phyloP scores from a whole-genome alignment of 2,113 vertebrate species.

The Hymenochirus boettgeri region DNA sequence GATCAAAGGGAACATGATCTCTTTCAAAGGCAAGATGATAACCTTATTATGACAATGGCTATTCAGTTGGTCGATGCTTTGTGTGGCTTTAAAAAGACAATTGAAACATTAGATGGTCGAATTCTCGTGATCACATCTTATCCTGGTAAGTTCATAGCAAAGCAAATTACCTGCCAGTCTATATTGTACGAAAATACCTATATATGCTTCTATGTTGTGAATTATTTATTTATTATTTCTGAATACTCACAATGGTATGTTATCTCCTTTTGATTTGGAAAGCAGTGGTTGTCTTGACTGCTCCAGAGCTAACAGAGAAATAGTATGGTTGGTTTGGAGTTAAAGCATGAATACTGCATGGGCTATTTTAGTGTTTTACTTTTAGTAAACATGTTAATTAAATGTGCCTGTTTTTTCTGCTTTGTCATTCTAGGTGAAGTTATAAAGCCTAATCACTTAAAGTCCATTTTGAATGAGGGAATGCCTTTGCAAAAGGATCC shows the following conservation, averaged over 20 bases:
- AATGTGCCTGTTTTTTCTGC: not conserved
- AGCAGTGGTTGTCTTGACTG: too few species aligned
- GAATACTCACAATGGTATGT: too few species aligned
- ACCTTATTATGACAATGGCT: slow-evolving; percentile 82
- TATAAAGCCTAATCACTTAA: slow-evolving; percentile 76
- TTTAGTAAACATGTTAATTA: too few species aligned
- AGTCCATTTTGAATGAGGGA: slow-evolving; percentile 78
- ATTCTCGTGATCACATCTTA: slow-evolving; percentile 71
- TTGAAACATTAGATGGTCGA: slow-evolving; percentile 81
- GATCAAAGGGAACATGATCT: slow-evolving; percentile 85
- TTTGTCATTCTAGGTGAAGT: slow-evolving; percentile 74
- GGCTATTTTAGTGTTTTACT: too few species aligned
- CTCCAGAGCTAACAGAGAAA: too few species aligned
- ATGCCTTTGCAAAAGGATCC: slow-evolving; percentile 86
- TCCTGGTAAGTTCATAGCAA: slow-evolving; percentile 74
- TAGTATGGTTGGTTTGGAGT: too few species aligned
- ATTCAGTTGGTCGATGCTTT: slow-evolving; percentile 86
- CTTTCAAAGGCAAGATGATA: slow-evolving; percentile 77
- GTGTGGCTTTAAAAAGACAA: slow-evolving; percentile 84
- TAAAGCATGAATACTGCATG: too few species aligned
- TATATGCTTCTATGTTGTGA: too few species aligned
- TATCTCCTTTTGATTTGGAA: too few species aligned
- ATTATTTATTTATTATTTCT: too few species aligned
- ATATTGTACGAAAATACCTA: too few species aligned
- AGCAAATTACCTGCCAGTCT: too few species aligned